Conservation (phyloP, 2,797 vertebrate species). For the Nannoperca obscura region DNA sequence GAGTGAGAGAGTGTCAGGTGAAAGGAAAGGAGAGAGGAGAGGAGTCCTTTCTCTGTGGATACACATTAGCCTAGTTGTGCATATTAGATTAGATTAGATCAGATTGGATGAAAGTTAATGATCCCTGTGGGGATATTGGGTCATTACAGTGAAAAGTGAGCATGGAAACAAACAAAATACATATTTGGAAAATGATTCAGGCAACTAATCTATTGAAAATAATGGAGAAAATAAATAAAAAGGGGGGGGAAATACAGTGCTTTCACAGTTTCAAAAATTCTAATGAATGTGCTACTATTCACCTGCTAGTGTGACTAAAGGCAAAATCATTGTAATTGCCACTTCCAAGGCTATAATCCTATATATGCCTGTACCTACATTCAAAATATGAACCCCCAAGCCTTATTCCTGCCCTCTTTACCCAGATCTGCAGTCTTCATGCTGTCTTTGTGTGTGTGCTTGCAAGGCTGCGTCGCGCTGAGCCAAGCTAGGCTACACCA, state of each 20-base stretch:
- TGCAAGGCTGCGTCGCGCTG: constrained; percentile 30
- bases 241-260: background rate
- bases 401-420: constrained; percentile 21
- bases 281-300: constrained; percentile 28
- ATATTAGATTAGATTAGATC: constrained; percentile 50
- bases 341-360: background rate
- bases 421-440: constrained; percentile 79
- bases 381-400: constrained; percentile 12
- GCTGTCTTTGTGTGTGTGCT: constrained; percentile 74
- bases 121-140: constrained; percentile 32
- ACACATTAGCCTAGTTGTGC: constrained; percentile 34
- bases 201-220: background rate
- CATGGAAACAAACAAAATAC: constrained; percentile 22
- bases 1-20: constrained; percentile 29
- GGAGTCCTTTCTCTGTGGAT: constrained; percentile 33
- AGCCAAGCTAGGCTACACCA: constrained; percentile 60
- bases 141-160: constrained; percentile 31
- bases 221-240: background rate
- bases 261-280: constrained; percentile 5
- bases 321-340: constrained; percentile 6
- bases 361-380: constrained; percentile 11
- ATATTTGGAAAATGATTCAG: constrained; percentile 14
- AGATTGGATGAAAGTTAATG: constrained; percentile 50
- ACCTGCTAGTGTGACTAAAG: constrained; percentile 25
- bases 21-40: constrained; percentile 24